These are phyloP conservation scores for Hydropsyche betteni DNA, from an alignment of 2,888 invertebrate genomes.

Conservation along the genomic window DNA sequence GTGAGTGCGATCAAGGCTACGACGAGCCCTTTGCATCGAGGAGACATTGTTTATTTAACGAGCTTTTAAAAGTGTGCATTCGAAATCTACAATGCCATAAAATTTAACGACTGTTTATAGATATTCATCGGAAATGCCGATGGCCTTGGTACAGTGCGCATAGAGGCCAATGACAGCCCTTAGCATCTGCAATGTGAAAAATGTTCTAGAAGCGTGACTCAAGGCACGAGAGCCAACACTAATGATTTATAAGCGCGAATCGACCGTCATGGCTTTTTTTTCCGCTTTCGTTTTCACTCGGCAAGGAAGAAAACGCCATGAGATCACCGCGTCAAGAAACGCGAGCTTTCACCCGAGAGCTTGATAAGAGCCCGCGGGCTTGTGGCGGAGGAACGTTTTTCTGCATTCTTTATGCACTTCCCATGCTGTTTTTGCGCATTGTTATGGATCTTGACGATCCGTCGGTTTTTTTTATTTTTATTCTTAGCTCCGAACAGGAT, in stretches of 20 bases:
- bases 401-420: no score
- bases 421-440: no score
- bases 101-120: neutral
- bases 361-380: neutral
- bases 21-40: slow-evolving; percentile 31
- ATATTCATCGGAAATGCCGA: neutral
- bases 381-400: neutral
- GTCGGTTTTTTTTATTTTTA: no score
- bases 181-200: neutral
- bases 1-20: slow-evolving; percentile 9
- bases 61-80: neutral
- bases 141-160: neutral
- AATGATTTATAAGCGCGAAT: no score
- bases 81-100: neutral
- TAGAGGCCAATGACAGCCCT: slow-evolving; percentile 13
- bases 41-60: neutral
- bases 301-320: slow-evolving; percentile 26
- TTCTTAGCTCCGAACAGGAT: no score
- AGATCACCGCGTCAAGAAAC: slow-evolving; percentile 27
- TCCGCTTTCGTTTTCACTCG: slow-evolving; percentile 28
- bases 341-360: slow-evolving; percentile 27
- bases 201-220: no score
- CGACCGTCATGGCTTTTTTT: no score
- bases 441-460: no score
- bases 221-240: no score